A percentile compares a stretch with the other conserved stretches of the same genome.
Conservation (phyloP, 1,140 invertebrate species). For the Caenorhabditis brenneri region DNA sequence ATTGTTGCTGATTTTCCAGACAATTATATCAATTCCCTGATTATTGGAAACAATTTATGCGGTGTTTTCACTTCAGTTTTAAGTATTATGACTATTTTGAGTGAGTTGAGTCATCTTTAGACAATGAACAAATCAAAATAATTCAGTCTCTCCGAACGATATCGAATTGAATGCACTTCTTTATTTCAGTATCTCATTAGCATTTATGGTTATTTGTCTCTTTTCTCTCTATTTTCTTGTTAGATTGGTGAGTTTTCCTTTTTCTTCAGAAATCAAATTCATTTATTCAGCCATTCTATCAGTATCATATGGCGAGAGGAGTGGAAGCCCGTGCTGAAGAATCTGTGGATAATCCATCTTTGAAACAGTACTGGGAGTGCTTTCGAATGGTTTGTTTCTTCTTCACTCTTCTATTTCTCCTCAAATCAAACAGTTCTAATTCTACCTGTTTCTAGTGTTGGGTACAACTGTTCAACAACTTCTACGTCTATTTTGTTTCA, state of each 20-base stretch:
- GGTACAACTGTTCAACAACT: constrained; percentile 54
- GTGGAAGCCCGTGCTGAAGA: constrained; percentile 42
- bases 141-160: constrained; percentile 50
- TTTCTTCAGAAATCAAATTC: not conserved
- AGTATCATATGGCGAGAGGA: constrained; percentile 44
- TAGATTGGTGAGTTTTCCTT: not conserved
- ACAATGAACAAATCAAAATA: not conserved
- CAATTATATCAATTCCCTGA: constrained; percentile 49
- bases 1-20: constrained; percentile 50
- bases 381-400: constrained; percentile 39
- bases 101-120: not conserved
- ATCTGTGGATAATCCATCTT: constrained; percentile 25
- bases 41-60: constrained; percentile 54
- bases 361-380: constrained; percentile 47
- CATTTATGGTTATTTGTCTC: constrained; percentile 39
- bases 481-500: constrained; percentile 51
- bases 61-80: constrained; percentile 53
- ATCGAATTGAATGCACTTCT: constrained; percentile 51
- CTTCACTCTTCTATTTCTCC: not conserved
- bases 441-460: constrained; percentile 53
- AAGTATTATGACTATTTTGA: constrained; percentile 46
- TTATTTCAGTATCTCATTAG: constrained; percentile 50
- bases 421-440: not conserved
- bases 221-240: constrained; percentile 29
- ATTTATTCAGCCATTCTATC: constrained; percentile 46